phyloP scores from a whole-genome alignment of 1,140 invertebrate genomes.

The Parasteatoda tepidariorum region DNA sequence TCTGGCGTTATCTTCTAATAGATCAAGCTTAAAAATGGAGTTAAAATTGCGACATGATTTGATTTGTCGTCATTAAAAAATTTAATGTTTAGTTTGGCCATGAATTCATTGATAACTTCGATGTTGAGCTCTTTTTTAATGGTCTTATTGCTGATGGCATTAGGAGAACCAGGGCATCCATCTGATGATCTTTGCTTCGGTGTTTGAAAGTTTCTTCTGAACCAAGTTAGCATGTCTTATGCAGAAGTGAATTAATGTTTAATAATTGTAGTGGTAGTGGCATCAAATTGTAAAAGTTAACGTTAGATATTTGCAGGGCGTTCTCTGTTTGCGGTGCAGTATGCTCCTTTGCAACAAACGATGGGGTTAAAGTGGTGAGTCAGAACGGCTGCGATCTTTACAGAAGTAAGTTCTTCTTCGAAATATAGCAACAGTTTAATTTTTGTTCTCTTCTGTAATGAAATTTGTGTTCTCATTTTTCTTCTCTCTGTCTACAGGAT shows the following conservation, averaged over 20 bases:
- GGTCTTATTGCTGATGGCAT: not conserved
- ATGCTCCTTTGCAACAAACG: not conserved
- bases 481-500: not conserved
- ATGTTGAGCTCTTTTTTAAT: no score
- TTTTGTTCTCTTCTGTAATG: not conserved
- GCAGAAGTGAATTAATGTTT: not conserved
- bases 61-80: no score
- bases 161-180: no score
- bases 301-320: conserved; percentile 1
- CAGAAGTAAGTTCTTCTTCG: conserved; percentile 10
- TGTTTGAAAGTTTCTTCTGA: not conserved
- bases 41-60: no score
- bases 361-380: not conserved
- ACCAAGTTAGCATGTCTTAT: not conserved
- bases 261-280: not conserved
- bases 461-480: not conserved
- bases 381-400: not conserved
- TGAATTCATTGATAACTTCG: no score
- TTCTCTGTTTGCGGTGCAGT: conserved; percentile 36
- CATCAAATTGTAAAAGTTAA: not conserved
- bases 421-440: not conserved
- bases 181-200: not conserved
- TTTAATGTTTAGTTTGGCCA: no score
- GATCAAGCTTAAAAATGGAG: no score
- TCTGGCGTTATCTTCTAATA: no score